Conservation (phyloP, 2,113 vertebrate genomes). For the Zosterops lateralis region DNA sequence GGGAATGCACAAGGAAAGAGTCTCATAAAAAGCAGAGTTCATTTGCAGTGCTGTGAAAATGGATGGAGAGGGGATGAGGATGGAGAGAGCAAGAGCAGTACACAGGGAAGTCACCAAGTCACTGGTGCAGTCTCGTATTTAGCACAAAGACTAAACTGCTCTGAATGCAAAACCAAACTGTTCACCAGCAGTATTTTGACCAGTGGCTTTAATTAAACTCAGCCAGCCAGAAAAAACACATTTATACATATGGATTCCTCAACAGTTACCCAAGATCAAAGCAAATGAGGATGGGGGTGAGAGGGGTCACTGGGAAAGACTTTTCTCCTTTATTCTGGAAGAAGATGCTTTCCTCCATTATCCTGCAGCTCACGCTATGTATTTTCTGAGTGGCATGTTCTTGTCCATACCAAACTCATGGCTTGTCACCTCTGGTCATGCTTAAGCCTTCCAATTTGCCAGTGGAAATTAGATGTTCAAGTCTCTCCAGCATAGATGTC, state of each 20-base stretch:
- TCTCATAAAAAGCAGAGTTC: conserved; percentile 4
- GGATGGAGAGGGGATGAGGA: not conserved
- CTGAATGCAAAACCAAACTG: not conserved
- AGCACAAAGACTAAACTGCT: not conserved
- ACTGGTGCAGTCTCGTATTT: not conserved
- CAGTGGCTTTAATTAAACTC: not conserved
- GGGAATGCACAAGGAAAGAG: not conserved
- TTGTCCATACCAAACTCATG: not conserved
- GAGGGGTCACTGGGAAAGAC: not conserved
- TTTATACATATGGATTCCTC: not conserved
- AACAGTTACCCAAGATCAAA: not conserved
- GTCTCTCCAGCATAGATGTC: not conserved
- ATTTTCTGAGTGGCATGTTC: not conserved
- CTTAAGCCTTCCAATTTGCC: not conserved
- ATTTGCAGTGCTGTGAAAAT: not conserved
- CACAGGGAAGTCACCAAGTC: not conserved
- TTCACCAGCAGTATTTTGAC: not conserved
- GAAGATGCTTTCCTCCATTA: not conserved
- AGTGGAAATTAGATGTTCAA: not conserved
- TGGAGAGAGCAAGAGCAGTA: not conserved
- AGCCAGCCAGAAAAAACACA: not conserved
- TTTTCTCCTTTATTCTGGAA: not conserved
- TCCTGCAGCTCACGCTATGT: not conserved
- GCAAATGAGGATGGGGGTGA: not conserved
- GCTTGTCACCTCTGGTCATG: not conserved